Evolutionary conservation across 2,797 vertebrate genomes (phyloP), one percentile per base, ranked within the genome.

Genomic region (Enteromius viviparus): DNA sequence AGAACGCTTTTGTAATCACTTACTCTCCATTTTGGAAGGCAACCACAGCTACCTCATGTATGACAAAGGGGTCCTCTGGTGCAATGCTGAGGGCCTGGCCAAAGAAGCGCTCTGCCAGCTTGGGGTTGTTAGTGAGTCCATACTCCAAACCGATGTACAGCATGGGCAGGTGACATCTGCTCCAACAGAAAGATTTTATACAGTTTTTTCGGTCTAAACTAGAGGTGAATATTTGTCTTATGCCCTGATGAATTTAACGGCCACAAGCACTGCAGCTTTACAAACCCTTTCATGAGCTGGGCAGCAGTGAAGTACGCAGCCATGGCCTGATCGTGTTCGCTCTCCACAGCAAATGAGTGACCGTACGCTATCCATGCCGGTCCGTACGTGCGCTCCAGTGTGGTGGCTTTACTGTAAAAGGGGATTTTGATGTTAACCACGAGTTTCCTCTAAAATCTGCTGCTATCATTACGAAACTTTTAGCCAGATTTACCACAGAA

Each of bases 11-110:
- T 45, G 29, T 26, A 14, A 19, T 23, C 14, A 95, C 98, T 97
- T 94, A 99, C 98, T 99, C 98, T 96, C 97, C 97, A 58, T 99
- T 99, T 84, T 99, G 98, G 94, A 99, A 99, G n/a, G 98, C 98
- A 49, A 99, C 98, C 86, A 99, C 98, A 0, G 97, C 98, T 86
- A 99, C 97, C 91, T 99, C 98, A 10, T 99, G 98, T 91, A 99
- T 99, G 85, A 99, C 97, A 78, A 99, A 99, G 0, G 98, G 98
- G 87, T 99, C 98, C 90, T 99, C 98, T 0, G 98, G 98, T 10
- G 98, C 98, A 15, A 99, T 97, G 86, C 97, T 98, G 34, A 99
- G 94, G 80, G 98, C 98, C 87, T 99, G 98, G 91, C 97, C 97
- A 90, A 99, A 99, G 94, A 99, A 99, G 9, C 97, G 96, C 84